Percentiles rank a stretch among this genome's conserved stretches.
Evolutionary conservation across 2,888 invertebrate genomes (phyloP).

Genomic region (Caenorhabditis afra): DNA sequence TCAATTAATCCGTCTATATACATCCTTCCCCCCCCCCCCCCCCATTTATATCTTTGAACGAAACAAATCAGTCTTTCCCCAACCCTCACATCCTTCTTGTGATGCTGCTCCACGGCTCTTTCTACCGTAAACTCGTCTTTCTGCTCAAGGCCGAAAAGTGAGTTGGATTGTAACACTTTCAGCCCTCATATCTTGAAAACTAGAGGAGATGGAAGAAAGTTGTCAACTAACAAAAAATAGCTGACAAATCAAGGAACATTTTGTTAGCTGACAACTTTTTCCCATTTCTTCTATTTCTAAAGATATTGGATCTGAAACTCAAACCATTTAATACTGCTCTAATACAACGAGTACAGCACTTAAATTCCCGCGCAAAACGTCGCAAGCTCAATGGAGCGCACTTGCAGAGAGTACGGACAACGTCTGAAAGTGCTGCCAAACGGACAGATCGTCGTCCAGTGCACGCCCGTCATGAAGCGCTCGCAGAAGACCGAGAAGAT

Average conservation of each 20-base stretch:
- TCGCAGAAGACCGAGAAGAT: constrained; percentile 38
- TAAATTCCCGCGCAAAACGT: background rate
- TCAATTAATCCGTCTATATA: constrained; percentile 33
- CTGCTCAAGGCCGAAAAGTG: constrained; percentile 54
- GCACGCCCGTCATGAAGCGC: constrained; percentile 44
- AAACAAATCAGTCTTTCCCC: background rate
- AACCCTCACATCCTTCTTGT: constrained; percentile 21
- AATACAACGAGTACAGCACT: too few relatives aligned
- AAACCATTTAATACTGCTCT: too few relatives aligned
- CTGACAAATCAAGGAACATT: too few relatives aligned
- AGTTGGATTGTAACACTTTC: constrained; percentile 24
- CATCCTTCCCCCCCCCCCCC: too few relatives aligned
- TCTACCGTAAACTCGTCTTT: constrained; percentile 54
- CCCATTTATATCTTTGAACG: too few relatives aligned
- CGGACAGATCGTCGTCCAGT: constrained; percentile 50
- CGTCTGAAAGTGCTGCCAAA: constrained; percentile 49
- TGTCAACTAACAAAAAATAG: too few relatives aligned
- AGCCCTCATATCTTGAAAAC: too few relatives aligned
- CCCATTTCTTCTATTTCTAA: too few relatives aligned
- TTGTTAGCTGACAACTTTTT: too few relatives aligned
- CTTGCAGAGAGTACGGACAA: constrained; percentile 47
- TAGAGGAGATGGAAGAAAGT: too few relatives aligned
- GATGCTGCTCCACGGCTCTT: constrained; percentile 56
- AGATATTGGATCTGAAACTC: too few relatives aligned
- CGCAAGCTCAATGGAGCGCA: background rate